These are phyloP conservation scores for Pygoscelis adeliae DNA, from an alignment of 2,113 vertebrate species.

Conservation along the genomic window DNA sequence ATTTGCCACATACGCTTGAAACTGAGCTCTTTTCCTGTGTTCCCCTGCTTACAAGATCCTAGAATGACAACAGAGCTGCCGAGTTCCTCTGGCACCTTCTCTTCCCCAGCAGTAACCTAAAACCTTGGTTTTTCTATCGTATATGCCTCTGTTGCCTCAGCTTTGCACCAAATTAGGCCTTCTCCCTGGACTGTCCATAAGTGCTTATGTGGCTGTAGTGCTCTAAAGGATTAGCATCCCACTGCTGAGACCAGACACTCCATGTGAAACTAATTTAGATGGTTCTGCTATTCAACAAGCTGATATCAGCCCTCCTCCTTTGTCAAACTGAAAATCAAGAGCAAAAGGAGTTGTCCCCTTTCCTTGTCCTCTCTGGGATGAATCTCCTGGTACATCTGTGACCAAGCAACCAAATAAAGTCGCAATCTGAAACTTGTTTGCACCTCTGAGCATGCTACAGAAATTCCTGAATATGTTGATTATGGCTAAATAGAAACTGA, in stretches of 20 bases:
- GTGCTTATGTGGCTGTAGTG: background rate
- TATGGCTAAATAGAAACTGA: background rate
- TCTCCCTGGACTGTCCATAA: background rate
- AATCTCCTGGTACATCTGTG: constrained; percentile 5
- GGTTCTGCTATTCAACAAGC: background rate
- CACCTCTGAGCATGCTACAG: background rate
- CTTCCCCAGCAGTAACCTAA: background rate
- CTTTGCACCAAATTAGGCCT: background rate
- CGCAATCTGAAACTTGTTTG: constrained; percentile 12
- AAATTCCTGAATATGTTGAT: constrained; percentile 18
- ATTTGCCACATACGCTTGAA: background rate
- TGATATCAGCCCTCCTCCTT: background rate
- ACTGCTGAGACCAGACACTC: background rate
- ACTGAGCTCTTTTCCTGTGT: background rate
- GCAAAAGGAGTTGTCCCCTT: background rate
- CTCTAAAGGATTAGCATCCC: background rate
- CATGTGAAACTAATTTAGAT: constrained; percentile 50
- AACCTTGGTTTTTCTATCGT: background rate
- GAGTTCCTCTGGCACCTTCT: background rate
- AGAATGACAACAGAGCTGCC: background rate
- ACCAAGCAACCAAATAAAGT: background rate
- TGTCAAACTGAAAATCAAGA: constrained; percentile 26
- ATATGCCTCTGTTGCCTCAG: background rate
- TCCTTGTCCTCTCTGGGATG: background rate
- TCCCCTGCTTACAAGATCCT: background rate